A percentile compares a stretch with the other conserved stretches of the same genome.
Evolutionary conservation across 2,888 invertebrate species (phyloP).

Genomic region (Calameuta idolon): DNA sequence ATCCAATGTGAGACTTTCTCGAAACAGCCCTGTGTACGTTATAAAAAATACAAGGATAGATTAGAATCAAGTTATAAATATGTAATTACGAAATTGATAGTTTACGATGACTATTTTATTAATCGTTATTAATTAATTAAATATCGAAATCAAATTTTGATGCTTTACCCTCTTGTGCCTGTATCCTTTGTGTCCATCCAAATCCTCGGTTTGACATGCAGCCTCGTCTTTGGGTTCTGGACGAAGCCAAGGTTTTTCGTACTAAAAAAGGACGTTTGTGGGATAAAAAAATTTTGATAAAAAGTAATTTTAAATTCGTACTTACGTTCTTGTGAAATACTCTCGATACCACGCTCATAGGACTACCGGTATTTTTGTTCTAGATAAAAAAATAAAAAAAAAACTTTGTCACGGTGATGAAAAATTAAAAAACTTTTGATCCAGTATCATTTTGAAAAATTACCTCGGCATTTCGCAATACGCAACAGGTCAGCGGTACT

Average conservation of each 20-base stretch:
- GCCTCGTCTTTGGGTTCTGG: slow-evolving; percentile 57
- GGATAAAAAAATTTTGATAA: too few relatives aligned
- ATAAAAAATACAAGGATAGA: neutral
- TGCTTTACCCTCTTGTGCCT: slow-evolving; percentile 59
- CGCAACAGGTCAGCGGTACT: slow-evolving; percentile 64
- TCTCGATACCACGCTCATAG: slow-evolving; percentile 63
- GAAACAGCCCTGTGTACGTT: slow-evolving; percentile 65
- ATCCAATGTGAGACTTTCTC: slow-evolving; percentile 66
- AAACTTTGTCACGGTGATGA: neutral
- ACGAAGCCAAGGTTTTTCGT: slow-evolving; percentile 61
- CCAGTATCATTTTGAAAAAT: neutral
- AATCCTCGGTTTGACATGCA: slow-evolving; percentile 54
- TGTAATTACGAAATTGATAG: neutral
- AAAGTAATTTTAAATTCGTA: slow-evolving; percentile 15
- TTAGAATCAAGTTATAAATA: neutral
- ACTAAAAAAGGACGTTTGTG: slow-evolving; percentile 38
- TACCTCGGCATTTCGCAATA: slow-evolving; percentile 59
- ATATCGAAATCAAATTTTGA: neutral
- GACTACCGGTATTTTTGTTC: slow-evolving; percentile 62
- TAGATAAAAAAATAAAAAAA: slow-evolving; percentile 24
- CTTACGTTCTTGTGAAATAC: slow-evolving; percentile 62
- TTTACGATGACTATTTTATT: too few relatives aligned
- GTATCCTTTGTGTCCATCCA: slow-evolving; percentile 51
- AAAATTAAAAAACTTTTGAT: neutral
- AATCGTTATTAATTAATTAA: neutral